Percentiles rank a stretch among this genome's conserved stretches.
phyloP scores from a whole-genome alignment of 2,113 vertebrate genomes.

The Cephalopterus ornatus region DNA sequence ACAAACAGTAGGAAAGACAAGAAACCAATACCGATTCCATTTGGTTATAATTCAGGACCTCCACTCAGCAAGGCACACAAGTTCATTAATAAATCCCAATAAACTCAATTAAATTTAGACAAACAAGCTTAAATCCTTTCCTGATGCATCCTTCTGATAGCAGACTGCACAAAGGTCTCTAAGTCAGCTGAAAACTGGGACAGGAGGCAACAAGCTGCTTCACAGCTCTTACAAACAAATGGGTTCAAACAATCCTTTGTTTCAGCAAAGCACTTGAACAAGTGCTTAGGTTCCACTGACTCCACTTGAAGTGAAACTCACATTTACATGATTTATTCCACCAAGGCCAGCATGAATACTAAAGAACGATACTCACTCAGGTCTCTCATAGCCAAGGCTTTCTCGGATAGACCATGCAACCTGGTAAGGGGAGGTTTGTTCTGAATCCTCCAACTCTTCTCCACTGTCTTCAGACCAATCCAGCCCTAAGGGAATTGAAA shows the following conservation, averaged over 20 bases:
- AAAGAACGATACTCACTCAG: conserved; percentile 66
- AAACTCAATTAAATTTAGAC: background rate
- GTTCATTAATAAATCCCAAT: background rate
- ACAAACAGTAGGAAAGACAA: background rate
- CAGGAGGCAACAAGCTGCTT: background rate
- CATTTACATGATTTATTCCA: background rate
- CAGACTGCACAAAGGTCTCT: background rate
- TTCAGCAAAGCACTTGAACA: background rate
- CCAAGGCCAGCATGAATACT: background rate
- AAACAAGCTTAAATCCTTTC: conserved; percentile 12
- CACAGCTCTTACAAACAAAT: background rate
- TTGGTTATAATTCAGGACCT: background rate
- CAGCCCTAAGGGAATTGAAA: conserved; percentile 78
- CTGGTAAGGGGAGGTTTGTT: conserved; percentile 83
- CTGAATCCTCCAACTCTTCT: conserved; percentile 86
- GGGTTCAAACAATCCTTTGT: conserved; percentile 15
- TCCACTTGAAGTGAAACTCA: conserved; percentile 4
- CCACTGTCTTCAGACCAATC: conserved; percentile 99
- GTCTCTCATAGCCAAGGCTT: conserved; percentile 75
- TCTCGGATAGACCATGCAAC: conserved; percentile 86
- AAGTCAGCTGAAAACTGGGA: background rate
- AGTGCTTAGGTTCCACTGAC: background rate
- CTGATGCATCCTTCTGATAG: background rate
- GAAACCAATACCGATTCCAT: background rate
- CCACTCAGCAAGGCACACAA: background rate